phyloP scores from a whole-genome alignment of 2,113 vertebrate genomes.

The Melanocharis versteri region DNA sequence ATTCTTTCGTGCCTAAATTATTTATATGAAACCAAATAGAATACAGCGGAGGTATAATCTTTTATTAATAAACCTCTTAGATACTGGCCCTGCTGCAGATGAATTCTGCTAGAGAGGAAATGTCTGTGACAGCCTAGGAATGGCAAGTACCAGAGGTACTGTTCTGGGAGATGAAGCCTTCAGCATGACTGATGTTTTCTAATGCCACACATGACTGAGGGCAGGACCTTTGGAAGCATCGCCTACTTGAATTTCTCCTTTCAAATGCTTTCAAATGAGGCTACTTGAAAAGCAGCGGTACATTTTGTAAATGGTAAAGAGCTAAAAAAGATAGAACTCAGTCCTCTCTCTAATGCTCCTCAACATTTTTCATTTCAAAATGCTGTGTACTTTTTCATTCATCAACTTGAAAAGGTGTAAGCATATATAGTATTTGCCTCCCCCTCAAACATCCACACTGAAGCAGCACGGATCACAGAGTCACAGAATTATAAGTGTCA shows the following conservation, averaged over 20 bases:
- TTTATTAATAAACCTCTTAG: constrained; percentile 37
- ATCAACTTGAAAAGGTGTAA: background rate
- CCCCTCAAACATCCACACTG: background rate
- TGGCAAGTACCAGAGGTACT: background rate
- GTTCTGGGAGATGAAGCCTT: background rate
- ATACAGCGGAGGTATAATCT: background rate
- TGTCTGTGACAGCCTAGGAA: background rate
- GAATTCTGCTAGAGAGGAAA: background rate
- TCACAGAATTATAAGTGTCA: background rate
- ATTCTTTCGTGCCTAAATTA: constrained; percentile 27
- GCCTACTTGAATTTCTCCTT: background rate
- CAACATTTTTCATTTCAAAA: background rate
- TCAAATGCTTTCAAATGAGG: background rate
- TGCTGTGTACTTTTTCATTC: background rate
- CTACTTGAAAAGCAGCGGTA: background rate
- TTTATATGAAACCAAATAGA: constrained; percentile 2
- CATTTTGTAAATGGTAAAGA: background rate
- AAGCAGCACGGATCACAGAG: background rate
- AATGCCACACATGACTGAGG: background rate
- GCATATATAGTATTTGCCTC: background rate
- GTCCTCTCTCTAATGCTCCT: background rate
- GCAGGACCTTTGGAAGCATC: background rate
- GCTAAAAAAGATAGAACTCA: background rate
- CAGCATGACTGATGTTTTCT: background rate
- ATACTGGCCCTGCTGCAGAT: background rate